A percentile compares a stretch with the other conserved stretches of the same genome.
phyloP scores from a whole-genome alignment of 2,797 vertebrate genomes.

The Vultur gryphus region DNA sequence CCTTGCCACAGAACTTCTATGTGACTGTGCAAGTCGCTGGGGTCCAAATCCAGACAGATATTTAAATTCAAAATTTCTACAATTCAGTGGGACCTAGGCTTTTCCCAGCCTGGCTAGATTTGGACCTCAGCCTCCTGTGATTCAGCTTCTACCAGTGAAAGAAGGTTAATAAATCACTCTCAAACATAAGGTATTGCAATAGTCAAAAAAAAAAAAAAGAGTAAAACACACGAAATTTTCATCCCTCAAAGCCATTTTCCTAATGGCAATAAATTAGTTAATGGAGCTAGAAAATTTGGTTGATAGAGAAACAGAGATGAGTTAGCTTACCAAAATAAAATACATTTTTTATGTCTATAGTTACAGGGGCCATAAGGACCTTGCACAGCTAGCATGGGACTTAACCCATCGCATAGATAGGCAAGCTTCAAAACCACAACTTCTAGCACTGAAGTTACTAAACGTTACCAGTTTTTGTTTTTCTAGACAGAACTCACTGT shows the following conservation, averaged over 20 bases:
- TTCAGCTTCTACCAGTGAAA: neutral
- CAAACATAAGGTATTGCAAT: neutral
- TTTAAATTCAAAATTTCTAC: neutral
- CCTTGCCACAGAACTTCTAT: neutral
- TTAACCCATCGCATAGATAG: accelerated
- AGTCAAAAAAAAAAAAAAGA: neutral
- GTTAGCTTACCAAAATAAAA: neutral
- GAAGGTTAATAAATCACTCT: neutral
- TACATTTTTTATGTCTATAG: neutral
- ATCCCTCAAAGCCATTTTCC: neutral
- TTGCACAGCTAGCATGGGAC: neutral
- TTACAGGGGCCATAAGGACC: neutral
- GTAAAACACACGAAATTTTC: neutral
- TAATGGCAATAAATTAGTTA: neutral
- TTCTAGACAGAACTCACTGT: neutral
- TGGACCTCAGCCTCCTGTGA: neutral
- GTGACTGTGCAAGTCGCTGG: neutral
- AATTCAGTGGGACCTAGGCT: neutral
- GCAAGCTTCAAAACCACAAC: neutral
- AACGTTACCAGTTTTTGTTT: neutral
- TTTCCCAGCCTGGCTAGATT: neutral
- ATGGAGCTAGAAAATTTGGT: neutral
- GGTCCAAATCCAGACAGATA: neutral
- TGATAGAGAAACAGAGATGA: neutral
- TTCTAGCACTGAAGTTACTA: neutral